Evolutionary conservation across 2,113 vertebrate genomes (phyloP).

Genomic region (Corapipo altera): DNA sequence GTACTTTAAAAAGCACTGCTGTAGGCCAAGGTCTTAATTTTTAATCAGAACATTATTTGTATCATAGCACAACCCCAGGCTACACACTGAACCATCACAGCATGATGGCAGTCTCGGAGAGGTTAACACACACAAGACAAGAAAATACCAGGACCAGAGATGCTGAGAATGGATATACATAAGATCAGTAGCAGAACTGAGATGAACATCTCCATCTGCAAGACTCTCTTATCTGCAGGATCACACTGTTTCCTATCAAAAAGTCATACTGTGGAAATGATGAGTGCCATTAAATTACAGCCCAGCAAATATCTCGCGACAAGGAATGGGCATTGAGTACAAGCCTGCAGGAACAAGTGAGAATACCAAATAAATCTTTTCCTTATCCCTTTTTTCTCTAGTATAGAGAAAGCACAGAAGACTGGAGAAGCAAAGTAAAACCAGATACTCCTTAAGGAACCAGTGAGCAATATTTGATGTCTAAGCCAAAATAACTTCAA

Average conservation of each 20-base stretch:
- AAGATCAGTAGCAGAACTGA: neutral
- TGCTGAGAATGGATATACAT: rapidly evolving
- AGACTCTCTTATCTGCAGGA: neutral
- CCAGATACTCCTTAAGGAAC: slow-evolving; percentile 10
- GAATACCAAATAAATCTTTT: neutral
- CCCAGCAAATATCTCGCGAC: neutral
- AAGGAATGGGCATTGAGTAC: neutral
- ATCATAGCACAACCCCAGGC: neutral
- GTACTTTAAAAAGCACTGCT: neutral
- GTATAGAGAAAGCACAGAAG: neutral
- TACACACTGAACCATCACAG: neutral
- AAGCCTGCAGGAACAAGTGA: neutral
- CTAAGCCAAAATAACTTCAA: neutral
- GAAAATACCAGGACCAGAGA: neutral
- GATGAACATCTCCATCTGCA: neutral
- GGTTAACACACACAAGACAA: neutral
- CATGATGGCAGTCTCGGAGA: neutral
- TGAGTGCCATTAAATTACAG: neutral
- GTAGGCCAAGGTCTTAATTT: neutral
- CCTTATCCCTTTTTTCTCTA: neutral
- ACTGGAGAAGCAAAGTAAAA: neutral
- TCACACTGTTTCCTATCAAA: neutral
- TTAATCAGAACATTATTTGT: neutral
- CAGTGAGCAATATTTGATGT: neutral
- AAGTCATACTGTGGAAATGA: neutral